Percentiles rank a stretch among this genome's conserved stretches.
phyloP scores from a whole-genome alignment of 2,113 vertebrate genomes.

The Ochotona curzoniae region DNA sequence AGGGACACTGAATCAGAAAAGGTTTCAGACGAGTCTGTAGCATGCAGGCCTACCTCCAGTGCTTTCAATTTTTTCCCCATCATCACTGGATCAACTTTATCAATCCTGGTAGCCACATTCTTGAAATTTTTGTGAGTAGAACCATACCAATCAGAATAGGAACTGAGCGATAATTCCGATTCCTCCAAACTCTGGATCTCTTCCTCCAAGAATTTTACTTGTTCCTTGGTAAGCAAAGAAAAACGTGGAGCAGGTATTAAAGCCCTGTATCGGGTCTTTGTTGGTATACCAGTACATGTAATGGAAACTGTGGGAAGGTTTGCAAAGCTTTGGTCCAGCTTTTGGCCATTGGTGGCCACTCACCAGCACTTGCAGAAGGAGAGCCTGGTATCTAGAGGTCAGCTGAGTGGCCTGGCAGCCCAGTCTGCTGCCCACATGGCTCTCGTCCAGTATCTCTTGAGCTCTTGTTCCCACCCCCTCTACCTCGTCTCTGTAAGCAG shows the following conservation, averaged over 20 bases:
- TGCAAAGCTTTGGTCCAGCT: accelerated
- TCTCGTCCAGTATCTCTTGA: conserved; percentile 95
- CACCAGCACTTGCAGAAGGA: conserved; percentile 94
- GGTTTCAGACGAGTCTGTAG: neutral
- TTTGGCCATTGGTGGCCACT: neutral
- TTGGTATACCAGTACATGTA: accelerated
- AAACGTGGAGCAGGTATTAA: neutral
- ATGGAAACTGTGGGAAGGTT: neutral
- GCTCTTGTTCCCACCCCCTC: conserved; percentile 93
- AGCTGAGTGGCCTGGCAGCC: conserved; percentile 94
- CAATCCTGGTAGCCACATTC: conserved; percentile 86
- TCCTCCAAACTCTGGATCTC: conserved; percentile 93
- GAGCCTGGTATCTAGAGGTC: conserved; percentile 93
- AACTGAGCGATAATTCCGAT: conserved; percentile 89
- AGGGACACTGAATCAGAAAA: accelerated
- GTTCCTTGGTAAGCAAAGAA: conserved; percentile 87
- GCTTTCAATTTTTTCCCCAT: conserved; percentile 95
- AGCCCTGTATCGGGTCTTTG: neutral
- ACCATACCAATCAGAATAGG: conserved; percentile 93
- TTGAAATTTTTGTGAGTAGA: conserved; percentile 91
- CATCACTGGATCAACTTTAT: conserved; percentile 88
- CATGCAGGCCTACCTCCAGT: conserved; percentile 89
- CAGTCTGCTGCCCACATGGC: conserved; percentile 89
- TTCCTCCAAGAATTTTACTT: conserved; percentile 94
- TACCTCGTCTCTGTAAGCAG: conserved; percentile 91